Evolutionary conservation across 1,140 invertebrate species (phyloP).

Genomic region (Melipona quadrifasciata): DNA sequence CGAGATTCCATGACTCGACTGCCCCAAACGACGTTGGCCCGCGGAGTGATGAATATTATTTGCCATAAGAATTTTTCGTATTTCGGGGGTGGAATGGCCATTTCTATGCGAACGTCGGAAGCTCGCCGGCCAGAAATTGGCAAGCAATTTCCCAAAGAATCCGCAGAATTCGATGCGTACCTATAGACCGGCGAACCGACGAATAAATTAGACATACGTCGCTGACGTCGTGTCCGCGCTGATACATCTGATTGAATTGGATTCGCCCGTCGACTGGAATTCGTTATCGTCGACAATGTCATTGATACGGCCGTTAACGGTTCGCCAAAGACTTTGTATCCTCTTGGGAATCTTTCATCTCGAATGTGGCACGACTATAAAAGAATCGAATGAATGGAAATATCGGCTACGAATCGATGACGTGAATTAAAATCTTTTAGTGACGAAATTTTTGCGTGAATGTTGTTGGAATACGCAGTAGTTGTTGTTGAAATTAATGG

Average conservation of each 20-base stretch:
- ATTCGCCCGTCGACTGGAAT: constrained; percentile 12
- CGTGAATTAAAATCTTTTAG: too few relatives aligned
- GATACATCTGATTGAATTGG: constrained; percentile 38
- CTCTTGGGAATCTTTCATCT: not conserved
- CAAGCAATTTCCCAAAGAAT: constrained; percentile 72
- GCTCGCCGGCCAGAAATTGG: constrained; percentile 24
- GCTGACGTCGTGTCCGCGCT: constrained; percentile 20
- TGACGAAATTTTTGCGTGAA: too few relatives aligned
- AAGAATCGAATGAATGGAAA: too few relatives aligned
- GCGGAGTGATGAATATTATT: constrained; percentile 70
- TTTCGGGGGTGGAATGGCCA: constrained; percentile 51
- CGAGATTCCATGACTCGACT: constrained; percentile 61
- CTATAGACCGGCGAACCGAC: constrained; percentile 54
- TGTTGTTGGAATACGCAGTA: too few relatives aligned
- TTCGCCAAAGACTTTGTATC: not conserved
- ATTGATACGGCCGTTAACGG: not conserved
- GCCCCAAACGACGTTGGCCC: not conserved
- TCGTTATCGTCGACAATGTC: not conserved
- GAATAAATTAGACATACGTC: constrained; percentile 70
- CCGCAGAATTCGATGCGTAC: constrained; percentile 72
- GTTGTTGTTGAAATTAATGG: too few relatives aligned
- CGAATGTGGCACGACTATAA: too few relatives aligned
- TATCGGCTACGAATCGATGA: too few relatives aligned
- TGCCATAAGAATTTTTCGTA: constrained; percentile 73
- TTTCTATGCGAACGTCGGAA: constrained; percentile 68